A percentile compares a stretch with the other conserved stretches of the same genome.
phyloP scores from a whole-genome alignment of 2,888 invertebrate species.

The Aspidiotus rigidus region DNA sequence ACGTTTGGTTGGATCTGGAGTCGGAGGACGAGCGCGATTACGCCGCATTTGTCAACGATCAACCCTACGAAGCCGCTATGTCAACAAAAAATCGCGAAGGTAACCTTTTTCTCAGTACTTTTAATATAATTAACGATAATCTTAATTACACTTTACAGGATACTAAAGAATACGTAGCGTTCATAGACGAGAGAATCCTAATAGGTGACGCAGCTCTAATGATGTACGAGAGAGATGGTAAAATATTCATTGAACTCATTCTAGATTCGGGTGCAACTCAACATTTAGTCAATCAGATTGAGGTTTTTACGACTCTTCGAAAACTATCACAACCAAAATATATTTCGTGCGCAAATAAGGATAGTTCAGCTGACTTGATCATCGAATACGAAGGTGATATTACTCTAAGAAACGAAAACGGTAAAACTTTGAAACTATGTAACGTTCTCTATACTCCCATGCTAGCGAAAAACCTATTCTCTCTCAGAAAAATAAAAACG shows the following conservation, averaged over 20 bases:
- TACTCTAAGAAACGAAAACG: neutral
- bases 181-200: too few relatives aligned
- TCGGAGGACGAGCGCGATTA: neutral
- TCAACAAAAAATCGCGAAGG: neutral
- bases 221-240: neutral
- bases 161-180: too few relatives aligned
- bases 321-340: neutral
- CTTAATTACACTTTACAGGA: too few relatives aligned
- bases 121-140: too few relatives aligned
- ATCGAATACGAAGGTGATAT: neutral
- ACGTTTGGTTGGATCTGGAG: neutral
- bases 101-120: too few relatives aligned
- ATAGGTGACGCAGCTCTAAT: too few relatives aligned
- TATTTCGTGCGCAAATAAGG: neutral
- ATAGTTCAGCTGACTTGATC: neutral
- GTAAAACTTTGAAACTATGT: neutral
- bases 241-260: neutral
- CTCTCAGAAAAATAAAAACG: neutral
- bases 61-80: neutral
- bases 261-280: neutral
- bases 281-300: neutral
- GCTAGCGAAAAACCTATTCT: neutral
- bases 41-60: neutral
- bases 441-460: neutral
- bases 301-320: neutral